phyloP scores from a whole-genome alignment of 2,797 vertebrate species.

The Falco novaeseelandiae region DNA sequence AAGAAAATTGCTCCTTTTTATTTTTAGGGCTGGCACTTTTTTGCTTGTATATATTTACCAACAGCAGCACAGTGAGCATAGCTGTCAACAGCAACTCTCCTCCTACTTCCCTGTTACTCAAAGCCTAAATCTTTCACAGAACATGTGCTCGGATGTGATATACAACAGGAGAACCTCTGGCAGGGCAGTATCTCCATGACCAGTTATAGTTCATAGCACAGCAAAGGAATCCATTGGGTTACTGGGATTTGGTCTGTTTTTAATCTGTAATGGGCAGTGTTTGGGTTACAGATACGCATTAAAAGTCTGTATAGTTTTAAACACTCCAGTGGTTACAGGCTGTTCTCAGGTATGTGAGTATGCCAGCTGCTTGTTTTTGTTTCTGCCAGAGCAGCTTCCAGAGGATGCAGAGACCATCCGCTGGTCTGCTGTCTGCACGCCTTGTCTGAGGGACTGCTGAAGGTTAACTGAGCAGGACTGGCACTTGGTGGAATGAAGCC shows the following conservation, averaged over 20 bases:
- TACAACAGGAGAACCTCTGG: neutral
- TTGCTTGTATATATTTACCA: neutral
- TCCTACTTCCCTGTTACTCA: neutral
- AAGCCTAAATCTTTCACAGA: neutral
- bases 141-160: neutral
- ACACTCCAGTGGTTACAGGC: neutral
- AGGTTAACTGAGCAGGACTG: neutral
- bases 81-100: neutral
- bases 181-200: neutral
- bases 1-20: neutral
- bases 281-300: neutral
- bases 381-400: neutral
- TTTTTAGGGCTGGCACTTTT: neutral
- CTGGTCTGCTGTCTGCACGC: neutral
- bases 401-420: neutral
- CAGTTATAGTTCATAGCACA: neutral
- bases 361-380: neutral
- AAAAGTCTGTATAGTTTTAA: neutral
- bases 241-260: neutral
- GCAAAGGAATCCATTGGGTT: neutral
- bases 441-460: neutral
- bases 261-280: neutral
- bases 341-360: neutral
- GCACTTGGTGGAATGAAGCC: constrained; percentile 41
- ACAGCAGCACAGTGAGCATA: neutral